Base-by-base conservation (phyloP, 2,888 invertebrate genomes). In the Monopis laevigella region DNA sequence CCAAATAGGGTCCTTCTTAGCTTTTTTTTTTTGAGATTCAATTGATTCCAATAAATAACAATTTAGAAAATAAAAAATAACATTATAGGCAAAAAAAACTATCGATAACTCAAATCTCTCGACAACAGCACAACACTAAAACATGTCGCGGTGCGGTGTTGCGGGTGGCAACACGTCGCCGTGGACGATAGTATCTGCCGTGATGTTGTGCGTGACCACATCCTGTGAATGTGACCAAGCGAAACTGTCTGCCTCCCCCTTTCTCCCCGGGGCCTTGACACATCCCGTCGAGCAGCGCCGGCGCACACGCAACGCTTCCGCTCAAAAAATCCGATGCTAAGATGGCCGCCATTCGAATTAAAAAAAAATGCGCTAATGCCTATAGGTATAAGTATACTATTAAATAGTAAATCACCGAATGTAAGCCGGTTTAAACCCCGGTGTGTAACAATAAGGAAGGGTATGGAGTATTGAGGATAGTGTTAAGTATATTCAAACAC, bases 141-240 rank as follows among this genome's bases (percentile, higher is more conserved):
- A 21, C 24, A 7, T 21, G 5, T 21, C 11, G 29, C 29, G 29
- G 11, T 5, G 5, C 7, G 11, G 29, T 11, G n/a, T 44, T 52
- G 63, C 66, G 48, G 53, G 58, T 50, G 55, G 53, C 54, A 50
- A 59, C n/a, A n/a, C n/a, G n/a, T n/a, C n/a, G n/a, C n/a, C n/a
- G n/a, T n/a, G n/a, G n/a, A n/a, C 57, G 64, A 62, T 62, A 62
- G 63, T 53, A 66, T 65, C 66, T 62, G 60, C 60, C 67, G 64
- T 45, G 63, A n/a, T n/a, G 64, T 60, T 59, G 60, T 64, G 62
- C 51, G 65, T 69, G 71, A 73, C 73, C 70, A 57, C 73, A 71
- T 73, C 71, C 73, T 69, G 59, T 52, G 50, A 34, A 34, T n/a
- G 36, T 36, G 36, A 36, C 36, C 21, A 21, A 32, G 16, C 32